phyloP scores from a whole-genome alignment of 2,797 vertebrate genomes.

The Enteromius radiatus region DNA sequence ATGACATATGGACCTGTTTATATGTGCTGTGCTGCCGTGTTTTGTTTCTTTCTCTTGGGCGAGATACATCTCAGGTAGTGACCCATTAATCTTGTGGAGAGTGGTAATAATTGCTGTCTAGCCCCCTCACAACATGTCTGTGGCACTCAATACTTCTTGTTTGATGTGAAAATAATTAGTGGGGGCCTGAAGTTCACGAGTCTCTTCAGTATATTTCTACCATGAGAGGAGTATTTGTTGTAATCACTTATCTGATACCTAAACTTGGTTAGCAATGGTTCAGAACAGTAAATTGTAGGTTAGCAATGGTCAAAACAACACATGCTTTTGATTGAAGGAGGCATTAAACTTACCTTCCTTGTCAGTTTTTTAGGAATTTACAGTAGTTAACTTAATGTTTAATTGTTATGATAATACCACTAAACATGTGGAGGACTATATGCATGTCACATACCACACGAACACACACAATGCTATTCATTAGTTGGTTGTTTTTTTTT shows the following conservation, averaged over 20 bases:
- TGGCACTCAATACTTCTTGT: slow-evolving; percentile 61
- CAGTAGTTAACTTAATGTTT: background rate
- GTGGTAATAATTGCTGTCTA: slow-evolving; percentile 67
- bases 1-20: slow-evolving; percentile 26
- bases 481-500: too few species aligned
- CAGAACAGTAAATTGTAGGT: slow-evolving; percentile 43
- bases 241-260: slow-evolving; percentile 43
- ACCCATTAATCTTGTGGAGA: slow-evolving; percentile 70
- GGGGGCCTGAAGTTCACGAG: slow-evolving; percentile 64
- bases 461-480: too few species aligned
- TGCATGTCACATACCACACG: too few species aligned
- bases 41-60: slow-evolving; percentile 49
- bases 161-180: slow-evolving; percentile 75
- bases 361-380: background rate
- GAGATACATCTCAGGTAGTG: slow-evolving; percentile 51
- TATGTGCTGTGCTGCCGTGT: slow-evolving; percentile 46
- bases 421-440: background rate
- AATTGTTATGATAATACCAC: background rate
- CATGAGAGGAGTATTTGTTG: slow-evolving; percentile 37
- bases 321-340: background rate
- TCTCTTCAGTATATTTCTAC: slow-evolving; percentile 63
- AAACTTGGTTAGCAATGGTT: slow-evolving; percentile 55
- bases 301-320: slow-evolving; percentile 54
- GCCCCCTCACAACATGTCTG: slow-evolving; percentile 47
- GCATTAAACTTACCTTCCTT: background rate